Evolutionary conservation across 2,113 vertebrate species (phyloP), one percentile per base, ranked within the genome.

Genomic region (Xiphophorus maculatus): DNA sequence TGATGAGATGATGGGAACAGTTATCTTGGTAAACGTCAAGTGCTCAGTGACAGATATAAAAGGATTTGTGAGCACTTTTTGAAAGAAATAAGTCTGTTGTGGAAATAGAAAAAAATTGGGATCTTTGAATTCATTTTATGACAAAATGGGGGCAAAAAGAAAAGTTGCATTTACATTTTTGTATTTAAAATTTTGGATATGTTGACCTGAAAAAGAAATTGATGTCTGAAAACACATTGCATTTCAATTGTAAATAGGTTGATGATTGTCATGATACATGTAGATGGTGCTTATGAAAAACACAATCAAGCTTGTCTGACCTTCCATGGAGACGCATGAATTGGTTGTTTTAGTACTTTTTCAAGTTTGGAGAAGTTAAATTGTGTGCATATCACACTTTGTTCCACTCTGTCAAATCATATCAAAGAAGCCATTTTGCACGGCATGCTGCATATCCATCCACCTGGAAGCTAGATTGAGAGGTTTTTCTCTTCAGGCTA

Each of bases 361-460:
- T 72, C 28, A 76, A 77, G 66, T 82, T 85, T 29, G 60, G 66
- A 48, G 33, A 84, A 86, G 84, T 89, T 86, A 86, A 90, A 87
- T 84, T 82, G 80, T 80, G 69, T 84, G 71, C 15, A 58, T 81
- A 75, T 84, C 81, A 69, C 66, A 75, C 84, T 88, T 84, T 76
- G 68, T 90, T 88, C 81, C 87, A 83, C 80, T 63, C 74, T 79
- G 87, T 88, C 84, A 87, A 79, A 84, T 73, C 82, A 74, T 87
- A 84, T 84, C 69, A 88, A 54, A 69, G 61, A 77, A 74, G 63
- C 72, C 74, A 81, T 90, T 90, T 87, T 81, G 80, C 66, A 83
- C 17, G 8, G 78, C 0, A 0, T 32, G 40, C 63, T 73, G 76
- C 44, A 77, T 73, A 72, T 69, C 83, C 80, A 81, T 83, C 66